Conservation (phyloP, 2,888 invertebrate genomes). For the Chouioia cunea region DNA sequence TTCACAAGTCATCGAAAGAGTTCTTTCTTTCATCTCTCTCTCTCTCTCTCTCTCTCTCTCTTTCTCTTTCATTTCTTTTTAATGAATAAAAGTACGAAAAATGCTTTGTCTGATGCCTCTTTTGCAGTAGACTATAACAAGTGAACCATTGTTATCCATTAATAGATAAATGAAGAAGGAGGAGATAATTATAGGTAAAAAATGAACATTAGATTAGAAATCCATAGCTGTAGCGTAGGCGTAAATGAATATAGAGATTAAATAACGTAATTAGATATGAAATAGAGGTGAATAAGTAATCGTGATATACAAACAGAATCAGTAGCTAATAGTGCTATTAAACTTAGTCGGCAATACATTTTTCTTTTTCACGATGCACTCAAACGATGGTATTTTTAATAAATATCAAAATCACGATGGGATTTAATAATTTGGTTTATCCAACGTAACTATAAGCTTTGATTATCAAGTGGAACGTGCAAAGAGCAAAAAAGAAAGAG, state of each 20-base stretch:
- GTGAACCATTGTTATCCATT: conserved; percentile 20
- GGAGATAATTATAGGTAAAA: conserved; percentile 38
- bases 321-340: conserved; percentile 15
- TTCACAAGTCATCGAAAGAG: not conserved
- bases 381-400: conserved; percentile 4
- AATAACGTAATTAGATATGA: conserved; percentile 36
- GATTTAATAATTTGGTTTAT: not conserved
- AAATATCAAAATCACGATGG: not conserved
- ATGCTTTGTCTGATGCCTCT: conserved; percentile 1
- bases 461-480: not conserved
- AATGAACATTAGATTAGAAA: conserved; percentile 43
- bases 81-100: conserved; percentile 12
- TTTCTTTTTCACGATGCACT: conserved; percentile 39
- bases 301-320: conserved; percentile 36
- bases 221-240: conserved; percentile 32
- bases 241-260: conserved; percentile 28
- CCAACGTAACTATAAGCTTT: not conserved
- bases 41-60: not conserved
- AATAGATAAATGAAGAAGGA: conserved; percentile 21
- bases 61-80: not conserved
- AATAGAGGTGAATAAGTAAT: conserved; percentile 48
- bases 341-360: conserved; percentile 54
- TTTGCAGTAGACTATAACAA: conserved; percentile 14
- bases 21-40: not conserved
- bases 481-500: conserved; percentile 23